Evolutionary conservation across 2,888 invertebrate genomes (phyloP), one percentile per base, ranked within the genome.

Genomic region (Dasysyrphus albostriatus): DNA sequence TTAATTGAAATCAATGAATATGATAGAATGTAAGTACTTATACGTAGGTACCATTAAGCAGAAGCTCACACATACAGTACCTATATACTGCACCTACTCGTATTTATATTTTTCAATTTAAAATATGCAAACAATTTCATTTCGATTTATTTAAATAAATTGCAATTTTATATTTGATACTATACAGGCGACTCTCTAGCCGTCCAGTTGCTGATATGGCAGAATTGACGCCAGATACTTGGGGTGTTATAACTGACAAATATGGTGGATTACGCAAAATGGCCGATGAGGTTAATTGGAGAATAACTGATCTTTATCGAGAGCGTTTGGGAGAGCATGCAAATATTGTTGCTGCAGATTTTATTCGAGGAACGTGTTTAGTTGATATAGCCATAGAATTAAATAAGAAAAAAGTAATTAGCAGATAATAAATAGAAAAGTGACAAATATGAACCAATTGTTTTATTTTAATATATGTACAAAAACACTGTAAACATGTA

Each of bases 341-440:
- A 2, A 95, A 95, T 90, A 94, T 95, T 82, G 94, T 95, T 12
- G 94, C 95, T 1, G 94, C 94, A 0, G 95, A 95, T 91, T 95
- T 94, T 89, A 94, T 95, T 88, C 92, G 94, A 47, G 94, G 94
- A 14, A 95, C 95, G 39, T 94, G 94, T 82, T 91, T 95, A 44
- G 93, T 95, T 69, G 94, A 95, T 39, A 90, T 91, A 42, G 92
- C 93, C 14, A 89, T 93, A 3, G 91, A 92, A 59, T 90, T 90
- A 88, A 93, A 93, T 89, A 89, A 84, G 47, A 90, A 90, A 61
- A 92, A 91, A 89, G 88, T 88, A 14, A 81, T 82, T 19, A 75
- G 42, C 19, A 61, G 80, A 85, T 69, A 39, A 65, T 67, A 9
- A 42, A 34, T 19, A 19, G 10, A 24, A 39, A 59, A 12, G 7